A percentile compares a stretch with the other conserved stretches of the same genome.
phyloP scores from a whole-genome alignment of 2,113 vertebrate genomes.

The Tragelaphus scriptus region DNA sequence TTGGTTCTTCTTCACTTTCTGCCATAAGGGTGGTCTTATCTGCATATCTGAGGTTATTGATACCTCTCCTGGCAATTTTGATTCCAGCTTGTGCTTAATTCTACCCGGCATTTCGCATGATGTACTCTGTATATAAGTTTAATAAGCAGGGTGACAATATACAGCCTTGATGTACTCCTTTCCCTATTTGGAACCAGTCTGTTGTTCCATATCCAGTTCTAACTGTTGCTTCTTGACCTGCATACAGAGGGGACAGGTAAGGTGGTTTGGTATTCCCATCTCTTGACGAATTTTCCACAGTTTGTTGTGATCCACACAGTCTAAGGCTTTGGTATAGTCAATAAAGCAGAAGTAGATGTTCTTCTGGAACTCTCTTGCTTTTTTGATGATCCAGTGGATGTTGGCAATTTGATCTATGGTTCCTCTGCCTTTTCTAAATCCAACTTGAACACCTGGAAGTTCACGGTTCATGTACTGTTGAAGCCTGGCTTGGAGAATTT shows the following conservation, averaged over 20 bases:
- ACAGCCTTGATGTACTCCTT: not conserved
- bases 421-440: not conserved
- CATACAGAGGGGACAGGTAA: not conserved
- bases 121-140: not conserved
- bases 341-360: not conserved
- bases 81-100: not conserved
- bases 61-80: not conserved
- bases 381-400: not conserved
- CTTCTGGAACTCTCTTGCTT: not conserved
- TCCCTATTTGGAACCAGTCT: not conserved
- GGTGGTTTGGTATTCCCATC: not conserved
- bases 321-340: not conserved
- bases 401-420: not conserved
- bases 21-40: not conserved
- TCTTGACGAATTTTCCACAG: not conserved
- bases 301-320: not conserved
- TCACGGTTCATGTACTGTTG: not conserved
- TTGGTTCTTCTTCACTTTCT: not conserved
- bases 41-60: not conserved
- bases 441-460: not conserved
- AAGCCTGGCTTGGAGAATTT: not conserved
- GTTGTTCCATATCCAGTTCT: not conserved
- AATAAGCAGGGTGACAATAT: not conserved
- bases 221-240: not conserved
- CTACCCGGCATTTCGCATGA: not conserved